Conservation (phyloP, 2,888 invertebrate genomes). For the Nomada ferruginata region DNA sequence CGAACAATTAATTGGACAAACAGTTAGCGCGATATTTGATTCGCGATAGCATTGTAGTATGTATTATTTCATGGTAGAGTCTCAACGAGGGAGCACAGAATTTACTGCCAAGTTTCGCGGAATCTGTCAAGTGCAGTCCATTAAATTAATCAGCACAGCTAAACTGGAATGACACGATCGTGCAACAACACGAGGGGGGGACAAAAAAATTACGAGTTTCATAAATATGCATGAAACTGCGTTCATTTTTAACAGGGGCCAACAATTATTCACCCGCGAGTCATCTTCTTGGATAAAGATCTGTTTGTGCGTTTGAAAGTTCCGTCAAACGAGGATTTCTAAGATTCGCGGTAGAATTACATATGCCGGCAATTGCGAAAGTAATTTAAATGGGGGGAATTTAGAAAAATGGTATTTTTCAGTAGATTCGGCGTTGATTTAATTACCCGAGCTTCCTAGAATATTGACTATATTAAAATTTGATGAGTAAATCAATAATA, state of each 20-base stretch:
- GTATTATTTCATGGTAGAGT: background rate
- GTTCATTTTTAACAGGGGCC: background rate
- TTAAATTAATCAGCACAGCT: slow-evolving; percentile 8
- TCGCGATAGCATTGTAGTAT: background rate
- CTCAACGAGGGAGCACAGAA: background rate
- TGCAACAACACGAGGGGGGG: background rate
- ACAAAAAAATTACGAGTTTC: background rate
- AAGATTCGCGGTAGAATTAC: no score
- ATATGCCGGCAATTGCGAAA: no score
- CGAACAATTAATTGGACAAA: slow-evolving; percentile 6
- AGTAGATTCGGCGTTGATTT: no score
- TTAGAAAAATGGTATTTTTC: no score
- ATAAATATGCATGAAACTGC: background rate
- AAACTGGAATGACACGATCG: background rate
- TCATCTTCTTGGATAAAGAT: no score
- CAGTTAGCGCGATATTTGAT: background rate
- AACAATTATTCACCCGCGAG: background rate
- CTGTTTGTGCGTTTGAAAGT: no score
- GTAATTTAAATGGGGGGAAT: no score
- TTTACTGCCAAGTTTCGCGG: background rate
- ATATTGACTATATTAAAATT: no score
- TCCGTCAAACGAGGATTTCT: no score
- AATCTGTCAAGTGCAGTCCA: background rate
- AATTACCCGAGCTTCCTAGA: no score
- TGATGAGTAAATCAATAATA: no score